phyloP scores from a whole-genome alignment of 2,888 invertebrate genomes.

The Cosmopolites sordidus region DNA sequence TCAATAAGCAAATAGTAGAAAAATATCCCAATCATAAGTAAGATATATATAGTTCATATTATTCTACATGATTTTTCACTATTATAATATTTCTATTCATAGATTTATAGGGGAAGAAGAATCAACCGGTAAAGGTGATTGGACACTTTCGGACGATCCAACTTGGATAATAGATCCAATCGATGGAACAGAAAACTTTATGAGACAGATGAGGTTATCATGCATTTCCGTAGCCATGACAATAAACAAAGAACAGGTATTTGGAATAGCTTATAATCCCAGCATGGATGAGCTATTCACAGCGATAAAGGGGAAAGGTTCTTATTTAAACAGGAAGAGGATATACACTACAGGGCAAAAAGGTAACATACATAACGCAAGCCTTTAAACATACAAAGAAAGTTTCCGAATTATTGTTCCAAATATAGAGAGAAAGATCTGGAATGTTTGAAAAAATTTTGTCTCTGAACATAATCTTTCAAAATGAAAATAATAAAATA shows the following conservation, averaged over 20 bases:
- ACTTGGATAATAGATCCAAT: slow-evolving; percentile 86
- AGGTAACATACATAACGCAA: too few relatives aligned
- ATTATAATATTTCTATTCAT: not conserved
- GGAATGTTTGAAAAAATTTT: too few relatives aligned
- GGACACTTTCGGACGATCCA: slow-evolving; percentile 65
- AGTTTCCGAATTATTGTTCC: too few relatives aligned
- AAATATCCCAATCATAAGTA: slow-evolving; percentile 62
- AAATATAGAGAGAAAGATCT: too few relatives aligned
- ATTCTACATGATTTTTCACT: not conserved
- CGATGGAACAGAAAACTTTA: slow-evolving; percentile 85
- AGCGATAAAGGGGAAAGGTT: slow-evolving; percentile 66
- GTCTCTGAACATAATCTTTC: too few relatives aligned
- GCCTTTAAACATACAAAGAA: too few relatives aligned
- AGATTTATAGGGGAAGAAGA: slow-evolving; percentile 75
- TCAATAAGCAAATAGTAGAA: slow-evolving; percentile 56
- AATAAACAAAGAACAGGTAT: slow-evolving; percentile 54
- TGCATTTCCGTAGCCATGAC: slow-evolving; percentile 65
- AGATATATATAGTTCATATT: not conserved
- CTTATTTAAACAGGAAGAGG: slow-evolving; percentile 65
- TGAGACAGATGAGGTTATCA: slow-evolving; percentile 58
- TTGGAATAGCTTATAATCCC: slow-evolving; percentile 76
- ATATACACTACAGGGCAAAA: slow-evolving; percentile 54
- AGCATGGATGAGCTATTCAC: slow-evolving; percentile 65
- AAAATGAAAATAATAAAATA: too few relatives aligned
- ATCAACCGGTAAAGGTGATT: slow-evolving; percentile 47